Base-by-base conservation (phyloP, 2,888 invertebrate genomes). In the Chrysolina oricalcia region DNA sequence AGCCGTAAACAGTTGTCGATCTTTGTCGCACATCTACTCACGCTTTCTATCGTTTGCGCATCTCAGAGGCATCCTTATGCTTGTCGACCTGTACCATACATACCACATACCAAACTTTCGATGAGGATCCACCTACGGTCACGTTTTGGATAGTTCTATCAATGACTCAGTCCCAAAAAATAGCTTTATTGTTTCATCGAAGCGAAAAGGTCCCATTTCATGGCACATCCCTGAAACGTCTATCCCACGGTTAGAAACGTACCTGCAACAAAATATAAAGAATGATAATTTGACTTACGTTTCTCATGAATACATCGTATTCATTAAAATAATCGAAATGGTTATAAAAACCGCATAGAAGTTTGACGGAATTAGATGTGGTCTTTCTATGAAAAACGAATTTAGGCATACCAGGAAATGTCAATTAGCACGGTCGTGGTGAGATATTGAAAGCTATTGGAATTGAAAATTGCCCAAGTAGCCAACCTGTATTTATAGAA, bases 251-350 rank as follows among this genome's bases (percentile, higher is more conserved):
- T 15, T 15, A 6, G 0, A 27, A 4, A 59, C 56, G 17, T 27
- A 59, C 59, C 59, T 59, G 59, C 23, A 59, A 50, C 50, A 50
- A 59, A 59, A 59, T 27, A 59, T 0, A 15, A 53, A 53, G 3
- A 11, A 59, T 15, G 8, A 59, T 9, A 19, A 19, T 19, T 19
- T n/a, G 27, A 27, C n/a, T 59, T 59, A 15, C 27, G 19, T 27
- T 59, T 59, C 27, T 59, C 59, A 59, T 5, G 59, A 19, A 53
- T 10, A 17, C 17, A 8, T 13, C 0, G 17, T 53, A 11, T 21
- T 53, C 21, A 5, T 53, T 13, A 8, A 21, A 11, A 5, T 21
- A 53, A 53, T 53, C 19, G 11, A 19, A 11, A 21, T 10, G 21
- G 10, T 17, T 13, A 10, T 19, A 53, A 19, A 53, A 21, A 53